Evolutionary conservation across 2,797 vertebrate genomes (phyloP).

Genomic region (Sus cebifrons): DNA sequence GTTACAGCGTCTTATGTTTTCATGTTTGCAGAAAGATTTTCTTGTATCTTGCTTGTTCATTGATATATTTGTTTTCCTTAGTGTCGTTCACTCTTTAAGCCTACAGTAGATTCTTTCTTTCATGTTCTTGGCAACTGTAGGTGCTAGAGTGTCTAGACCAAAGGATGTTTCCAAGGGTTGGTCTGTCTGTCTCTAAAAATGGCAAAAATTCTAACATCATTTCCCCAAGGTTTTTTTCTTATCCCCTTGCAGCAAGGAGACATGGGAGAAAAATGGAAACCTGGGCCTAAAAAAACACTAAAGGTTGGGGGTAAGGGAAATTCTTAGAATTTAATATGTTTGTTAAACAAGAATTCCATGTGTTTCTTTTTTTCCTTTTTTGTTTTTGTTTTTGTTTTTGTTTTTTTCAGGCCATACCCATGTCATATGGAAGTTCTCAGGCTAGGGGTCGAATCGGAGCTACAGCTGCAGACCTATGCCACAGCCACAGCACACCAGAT

Average conservation of each 20-base stretch:
- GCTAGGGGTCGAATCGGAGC: too few relatives aligned
- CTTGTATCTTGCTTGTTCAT: neutral
- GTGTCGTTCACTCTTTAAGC: neutral
- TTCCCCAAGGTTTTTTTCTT: conserved; percentile 26
- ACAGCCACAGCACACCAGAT: too few relatives aligned
- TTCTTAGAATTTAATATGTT: neutral
- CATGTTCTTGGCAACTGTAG: neutral
- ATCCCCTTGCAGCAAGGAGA: neutral
- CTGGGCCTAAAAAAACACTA: neutral
- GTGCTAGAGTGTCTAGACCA: neutral
- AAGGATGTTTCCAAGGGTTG: neutral
- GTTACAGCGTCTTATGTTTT: neutral
- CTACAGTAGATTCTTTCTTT: neutral
- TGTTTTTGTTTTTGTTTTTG: too few relatives aligned
- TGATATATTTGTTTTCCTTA: conserved; percentile 34
- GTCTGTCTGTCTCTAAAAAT: neutral
- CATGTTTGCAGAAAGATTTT: neutral
- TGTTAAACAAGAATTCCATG: neutral
- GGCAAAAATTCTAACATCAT: conserved; percentile 10
- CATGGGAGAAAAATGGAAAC: conserved; percentile 21
- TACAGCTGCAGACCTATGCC: too few relatives aligned
- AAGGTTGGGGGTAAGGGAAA: neutral
- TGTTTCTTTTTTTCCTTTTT: neutral
- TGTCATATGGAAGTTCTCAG: too few relatives aligned
- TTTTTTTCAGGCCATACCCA: too few relatives aligned